These are phyloP conservation scores for Coenobita brevimanus DNA, from an alignment of 1,140 invertebrate genomes.

Conservation along the genomic window DNA sequence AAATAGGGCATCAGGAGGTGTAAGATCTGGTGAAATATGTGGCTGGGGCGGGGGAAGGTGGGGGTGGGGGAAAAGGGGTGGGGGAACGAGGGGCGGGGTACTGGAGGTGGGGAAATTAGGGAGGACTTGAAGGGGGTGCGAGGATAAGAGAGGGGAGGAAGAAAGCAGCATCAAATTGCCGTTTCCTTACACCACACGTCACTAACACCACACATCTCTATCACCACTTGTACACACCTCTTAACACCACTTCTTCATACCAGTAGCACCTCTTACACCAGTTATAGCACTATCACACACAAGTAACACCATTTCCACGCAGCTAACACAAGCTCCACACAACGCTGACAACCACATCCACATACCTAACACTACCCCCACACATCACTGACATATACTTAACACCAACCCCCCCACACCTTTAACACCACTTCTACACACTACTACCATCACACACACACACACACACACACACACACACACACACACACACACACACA, in stretches of 20 bases:
- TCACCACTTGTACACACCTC: neutral
- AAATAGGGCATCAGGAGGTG: neutral
- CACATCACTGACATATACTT: too few relatives aligned
- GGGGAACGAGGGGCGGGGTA: neutral
- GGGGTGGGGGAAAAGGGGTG: neutral
- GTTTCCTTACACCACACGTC: neutral
- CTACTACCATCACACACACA: too few relatives aligned
- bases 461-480: too few relatives aligned
- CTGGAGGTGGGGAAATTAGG: neutral
- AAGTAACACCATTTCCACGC: too few relatives aligned
- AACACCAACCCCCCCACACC: too few relatives aligned
- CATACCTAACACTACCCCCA: too few relatives aligned
- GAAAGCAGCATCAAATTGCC: neutral
- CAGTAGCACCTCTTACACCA: neutral
- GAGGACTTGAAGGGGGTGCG: neutral
- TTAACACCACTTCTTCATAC: neutral
- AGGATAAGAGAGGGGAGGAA: neutral
- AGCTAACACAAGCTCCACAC: too few relatives aligned
- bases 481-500: too few relatives aligned
- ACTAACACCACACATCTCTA: neutral
- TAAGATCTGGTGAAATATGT: neutral
- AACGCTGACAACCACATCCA: too few relatives aligned
- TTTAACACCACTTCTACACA: too few relatives aligned
- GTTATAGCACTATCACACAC: too few relatives aligned
- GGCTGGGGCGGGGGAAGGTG: too few relatives aligned